Conservation (phyloP, 2,113 vertebrate genomes). For the Hydrochoerus hydrochaeris region DNA sequence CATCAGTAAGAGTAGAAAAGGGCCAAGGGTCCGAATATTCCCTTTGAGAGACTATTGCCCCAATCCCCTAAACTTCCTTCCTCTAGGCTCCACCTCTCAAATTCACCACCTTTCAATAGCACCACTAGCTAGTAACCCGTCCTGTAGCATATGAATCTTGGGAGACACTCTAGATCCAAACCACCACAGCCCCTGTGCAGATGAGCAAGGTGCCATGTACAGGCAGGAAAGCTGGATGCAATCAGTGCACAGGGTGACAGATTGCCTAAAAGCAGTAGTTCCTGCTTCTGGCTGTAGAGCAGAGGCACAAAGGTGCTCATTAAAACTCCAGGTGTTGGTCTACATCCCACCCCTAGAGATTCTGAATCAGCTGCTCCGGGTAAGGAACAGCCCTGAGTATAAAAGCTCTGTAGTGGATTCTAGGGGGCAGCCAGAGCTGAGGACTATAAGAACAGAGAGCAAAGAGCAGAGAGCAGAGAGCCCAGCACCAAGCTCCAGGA, state of each 20-base stretch:
- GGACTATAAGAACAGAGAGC: background rate
- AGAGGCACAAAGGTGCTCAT: background rate
- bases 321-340: slow-evolving; percentile 17
- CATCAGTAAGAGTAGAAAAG: background rate
- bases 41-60: no score
- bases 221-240: background rate
- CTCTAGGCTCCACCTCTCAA: background rate
- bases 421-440: background rate
- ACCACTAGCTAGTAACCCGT: background rate
- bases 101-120: background rate
- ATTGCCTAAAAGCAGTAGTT: background rate
- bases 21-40: background rate
- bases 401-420: background rate
- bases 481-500: background rate
- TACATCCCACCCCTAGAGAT: background rate
- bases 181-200: background rate
- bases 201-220: background rate
- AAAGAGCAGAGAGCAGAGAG: background rate
- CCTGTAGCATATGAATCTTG: background rate
- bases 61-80: background rate
- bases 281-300: background rate
- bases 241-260: background rate
- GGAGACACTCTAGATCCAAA: background rate
- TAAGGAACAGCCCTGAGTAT: no score
- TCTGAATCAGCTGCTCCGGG: background rate